Conservation (phyloP, 2,113 vertebrate genomes). For the Anthoscopus minutus region DNA sequence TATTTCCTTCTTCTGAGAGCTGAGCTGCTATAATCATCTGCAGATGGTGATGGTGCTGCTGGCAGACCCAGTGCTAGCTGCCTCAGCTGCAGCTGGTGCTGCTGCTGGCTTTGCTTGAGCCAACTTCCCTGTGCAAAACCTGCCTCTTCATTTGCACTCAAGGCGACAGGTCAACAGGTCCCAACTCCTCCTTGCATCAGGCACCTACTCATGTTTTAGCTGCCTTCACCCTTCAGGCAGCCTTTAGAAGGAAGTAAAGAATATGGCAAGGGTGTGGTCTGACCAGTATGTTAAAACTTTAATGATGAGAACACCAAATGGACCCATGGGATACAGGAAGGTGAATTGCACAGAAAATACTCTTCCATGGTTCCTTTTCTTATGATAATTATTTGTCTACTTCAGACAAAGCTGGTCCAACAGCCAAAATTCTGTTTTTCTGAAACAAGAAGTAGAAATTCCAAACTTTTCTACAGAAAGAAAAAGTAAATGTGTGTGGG, state of each 20-base stretch:
- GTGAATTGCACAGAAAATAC: background rate
- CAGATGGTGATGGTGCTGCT: background rate
- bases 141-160: background rate
- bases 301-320: background rate
- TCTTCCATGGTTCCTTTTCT: background rate
- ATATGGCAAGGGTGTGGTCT: background rate
- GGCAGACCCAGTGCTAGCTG: background rate
- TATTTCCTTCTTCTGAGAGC: background rate
- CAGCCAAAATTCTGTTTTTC: background rate
- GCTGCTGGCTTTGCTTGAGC: background rate
- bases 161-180: background rate
- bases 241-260: background rate
- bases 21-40: background rate
- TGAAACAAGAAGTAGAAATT: background rate
- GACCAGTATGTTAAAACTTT: background rate
- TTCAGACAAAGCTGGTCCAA: background rate
- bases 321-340: background rate
- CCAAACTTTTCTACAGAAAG: background rate
- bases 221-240: background rate
- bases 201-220: background rate
- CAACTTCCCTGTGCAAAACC: background rate
- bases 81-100: background rate
- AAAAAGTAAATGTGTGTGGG: background rate
- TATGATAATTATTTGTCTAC: background rate
- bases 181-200: background rate